Conservation (phyloP, 2,797 vertebrate genomes). For the Menidia menidia region DNA sequence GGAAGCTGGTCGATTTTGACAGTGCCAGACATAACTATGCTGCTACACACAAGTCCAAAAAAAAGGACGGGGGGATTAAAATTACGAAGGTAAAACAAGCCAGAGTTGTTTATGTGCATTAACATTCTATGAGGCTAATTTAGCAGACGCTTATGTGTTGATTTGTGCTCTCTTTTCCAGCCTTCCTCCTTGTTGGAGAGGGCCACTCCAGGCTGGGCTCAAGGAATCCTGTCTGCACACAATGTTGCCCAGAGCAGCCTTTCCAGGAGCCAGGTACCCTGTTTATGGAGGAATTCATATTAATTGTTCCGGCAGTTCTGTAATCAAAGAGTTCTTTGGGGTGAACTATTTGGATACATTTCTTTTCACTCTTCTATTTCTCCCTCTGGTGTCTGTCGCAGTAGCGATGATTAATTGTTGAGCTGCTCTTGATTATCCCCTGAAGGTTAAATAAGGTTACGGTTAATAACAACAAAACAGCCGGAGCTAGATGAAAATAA, state of each 20-base stretch:
- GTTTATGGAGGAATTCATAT: not conserved
- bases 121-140: not conserved
- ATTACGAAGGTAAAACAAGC: slow-evolving; percentile 87
- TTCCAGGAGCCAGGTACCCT: slow-evolving; percentile 95
- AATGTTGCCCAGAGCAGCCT: slow-evolving; percentile 99
- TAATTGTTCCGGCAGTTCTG: not conserved
- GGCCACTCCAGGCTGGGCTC: slow-evolving; percentile 98
- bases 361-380: not conserved
- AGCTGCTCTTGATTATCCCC: not conserved
- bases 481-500: not conserved
- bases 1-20: slow-evolving; percentile 96
- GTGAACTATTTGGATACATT: not conserved
- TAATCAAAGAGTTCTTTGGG: not conserved
- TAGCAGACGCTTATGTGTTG: not conserved
- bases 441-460: slow-evolving; percentile 4
- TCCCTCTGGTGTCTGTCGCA: not conserved
- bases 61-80: slow-evolving; percentile 90
- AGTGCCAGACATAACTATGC: slow-evolving; percentile 96
- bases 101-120: not conserved
- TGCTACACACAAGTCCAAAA: slow-evolving; percentile 93
- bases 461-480: not conserved
- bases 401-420: not conserved
- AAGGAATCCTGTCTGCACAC: slow-evolving; percentile 98
- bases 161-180: slow-evolving; percentile 70
- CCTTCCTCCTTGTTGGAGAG: slow-evolving; percentile 97